Evolutionary conservation across 1,140 invertebrate species (phyloP).

Genomic region (Pachypsylla venusta): DNA sequence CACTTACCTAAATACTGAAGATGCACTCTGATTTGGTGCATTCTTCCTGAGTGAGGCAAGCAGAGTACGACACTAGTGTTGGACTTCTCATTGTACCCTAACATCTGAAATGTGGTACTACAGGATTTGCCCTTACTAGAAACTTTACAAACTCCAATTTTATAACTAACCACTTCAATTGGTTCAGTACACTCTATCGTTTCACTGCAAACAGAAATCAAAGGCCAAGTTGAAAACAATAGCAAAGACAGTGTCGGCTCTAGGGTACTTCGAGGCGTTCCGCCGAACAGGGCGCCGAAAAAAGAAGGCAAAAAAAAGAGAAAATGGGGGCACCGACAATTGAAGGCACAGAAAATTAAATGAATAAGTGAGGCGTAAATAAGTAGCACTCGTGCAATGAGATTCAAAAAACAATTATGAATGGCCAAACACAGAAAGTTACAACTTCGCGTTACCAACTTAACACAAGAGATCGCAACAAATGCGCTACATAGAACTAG

Average conservation of each 20-base stretch:
- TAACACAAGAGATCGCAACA: too few relatives aligned
- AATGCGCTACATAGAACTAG: too few relatives aligned
- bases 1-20: conserved; percentile 76
- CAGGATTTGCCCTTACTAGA: conserved; percentile 80
- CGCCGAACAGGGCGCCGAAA: too few relatives aligned
- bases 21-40: conserved; percentile 99
- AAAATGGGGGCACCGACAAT: too few relatives aligned
- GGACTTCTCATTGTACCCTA: conserved; percentile 60
- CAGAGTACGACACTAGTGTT: conserved; percentile 86
- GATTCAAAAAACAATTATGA: too few relatives aligned
- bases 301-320: neutral
- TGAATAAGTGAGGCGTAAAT: too few relatives aligned
- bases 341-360: too few relatives aligned
- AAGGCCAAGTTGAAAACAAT: neutral
- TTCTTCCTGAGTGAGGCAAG: conserved; percentile 84
- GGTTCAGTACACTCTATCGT: conserved; percentile 73
- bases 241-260: neutral
- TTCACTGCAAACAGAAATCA: conserved; percentile 41
- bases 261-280: too few relatives aligned
- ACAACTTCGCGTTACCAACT: too few relatives aligned
- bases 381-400: too few relatives aligned
- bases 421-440: too few relatives aligned
- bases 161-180: conserved; percentile 85
- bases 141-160: conserved; percentile 89
- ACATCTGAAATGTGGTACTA: conserved; percentile 70